phyloP scores from a whole-genome alignment of 2,888 invertebrate species.

The Sisyra nigra region DNA sequence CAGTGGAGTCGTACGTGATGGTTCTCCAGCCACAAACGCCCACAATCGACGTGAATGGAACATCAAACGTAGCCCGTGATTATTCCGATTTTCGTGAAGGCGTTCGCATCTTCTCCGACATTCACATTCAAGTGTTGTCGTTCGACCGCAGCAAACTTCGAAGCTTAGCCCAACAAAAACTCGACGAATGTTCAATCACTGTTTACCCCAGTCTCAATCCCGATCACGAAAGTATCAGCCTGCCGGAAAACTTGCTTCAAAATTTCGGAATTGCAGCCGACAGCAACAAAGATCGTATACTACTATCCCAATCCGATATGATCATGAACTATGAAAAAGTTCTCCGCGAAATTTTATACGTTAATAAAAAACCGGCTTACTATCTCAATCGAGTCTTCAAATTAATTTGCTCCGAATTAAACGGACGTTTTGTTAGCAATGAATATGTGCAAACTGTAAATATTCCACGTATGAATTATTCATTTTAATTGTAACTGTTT shows the following conservation, averaged over 20 bases:
- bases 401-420: slow-evolving; percentile 85
- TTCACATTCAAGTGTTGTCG: slow-evolving; percentile 49
- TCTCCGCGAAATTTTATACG: slow-evolving; percentile 73
- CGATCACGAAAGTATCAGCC: slow-evolving; percentile 78
- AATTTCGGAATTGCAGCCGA: slow-evolving; percentile 66
- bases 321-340: slow-evolving; percentile 65
- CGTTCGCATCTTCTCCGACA: slow-evolving; percentile 74
- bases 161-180: slow-evolving; percentile 35
- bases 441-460: slow-evolving; percentile 84
- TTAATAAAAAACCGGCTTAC: slow-evolving; percentile 91
- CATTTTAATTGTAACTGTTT: neutral
- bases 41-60: slow-evolving; percentile 67
- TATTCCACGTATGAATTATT: slow-evolving; percentile 10
- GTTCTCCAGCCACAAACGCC: slow-evolving; percentile 76
- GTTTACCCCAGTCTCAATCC: slow-evolving; percentile 92
- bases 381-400: slow-evolving; percentile 91
- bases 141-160: slow-evolving; percentile 14
- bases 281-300: slow-evolving; percentile 80
- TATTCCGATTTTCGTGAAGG: slow-evolving; percentile 77
- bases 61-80: slow-evolving; percentile 65
- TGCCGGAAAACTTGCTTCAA: slow-evolving; percentile 56
- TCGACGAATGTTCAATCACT: slow-evolving; percentile 87
- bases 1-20: slow-evolving; percentile 72
- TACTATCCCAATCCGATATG: slow-evolving; percentile 60
- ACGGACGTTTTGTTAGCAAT: slow-evolving; percentile 86